These are phyloP conservation scores for Xerus rutilus DNA, from an alignment of 2,797 vertebrate species.

Conservation along the genomic window DNA sequence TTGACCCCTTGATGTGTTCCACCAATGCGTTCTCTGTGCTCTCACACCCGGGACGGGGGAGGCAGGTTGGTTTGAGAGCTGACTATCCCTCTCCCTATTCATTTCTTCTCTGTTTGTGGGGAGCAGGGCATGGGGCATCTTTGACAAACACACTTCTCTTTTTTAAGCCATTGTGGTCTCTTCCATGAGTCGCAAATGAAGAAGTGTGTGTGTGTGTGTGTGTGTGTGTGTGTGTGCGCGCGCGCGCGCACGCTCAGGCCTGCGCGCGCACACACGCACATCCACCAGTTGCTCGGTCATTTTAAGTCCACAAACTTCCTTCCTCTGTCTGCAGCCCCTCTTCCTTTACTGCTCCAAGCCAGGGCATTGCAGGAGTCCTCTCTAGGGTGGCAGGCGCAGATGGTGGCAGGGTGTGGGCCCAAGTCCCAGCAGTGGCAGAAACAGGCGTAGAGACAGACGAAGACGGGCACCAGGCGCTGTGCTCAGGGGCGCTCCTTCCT, in stretches of 20 bases:
- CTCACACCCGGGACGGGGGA: not conserved
- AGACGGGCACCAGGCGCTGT: conserved; percentile 76
- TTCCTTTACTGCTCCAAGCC: not conserved
- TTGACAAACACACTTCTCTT: not conserved
- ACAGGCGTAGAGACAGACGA: conserved; percentile 70
- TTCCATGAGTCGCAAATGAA: not conserved
- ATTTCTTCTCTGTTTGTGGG: not conserved
- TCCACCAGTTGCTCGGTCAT: not conserved
- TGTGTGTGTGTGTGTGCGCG: not conserved
- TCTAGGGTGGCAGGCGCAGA: conserved; percentile 56
- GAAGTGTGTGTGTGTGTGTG: not conserved
- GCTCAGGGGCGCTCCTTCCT: conserved; percentile 80
- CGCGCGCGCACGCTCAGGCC: not conserved
- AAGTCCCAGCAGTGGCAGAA: conserved; percentile 76
- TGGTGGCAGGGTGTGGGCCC: conserved; percentile 46
- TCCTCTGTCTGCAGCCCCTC: not conserved
- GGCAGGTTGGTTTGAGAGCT: not conserved
- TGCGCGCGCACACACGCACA: not conserved
- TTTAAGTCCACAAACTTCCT: not conserved
- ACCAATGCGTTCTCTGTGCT: accelerated
- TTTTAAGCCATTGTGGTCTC: not conserved
- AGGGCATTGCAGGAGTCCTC: conserved; percentile 16
- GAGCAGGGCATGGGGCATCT: not conserved
- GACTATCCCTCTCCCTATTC: not conserved
- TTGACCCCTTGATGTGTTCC: not conserved